Conservation (phyloP, 2,113 vertebrate species). For the Zootoca vivipara region DNA sequence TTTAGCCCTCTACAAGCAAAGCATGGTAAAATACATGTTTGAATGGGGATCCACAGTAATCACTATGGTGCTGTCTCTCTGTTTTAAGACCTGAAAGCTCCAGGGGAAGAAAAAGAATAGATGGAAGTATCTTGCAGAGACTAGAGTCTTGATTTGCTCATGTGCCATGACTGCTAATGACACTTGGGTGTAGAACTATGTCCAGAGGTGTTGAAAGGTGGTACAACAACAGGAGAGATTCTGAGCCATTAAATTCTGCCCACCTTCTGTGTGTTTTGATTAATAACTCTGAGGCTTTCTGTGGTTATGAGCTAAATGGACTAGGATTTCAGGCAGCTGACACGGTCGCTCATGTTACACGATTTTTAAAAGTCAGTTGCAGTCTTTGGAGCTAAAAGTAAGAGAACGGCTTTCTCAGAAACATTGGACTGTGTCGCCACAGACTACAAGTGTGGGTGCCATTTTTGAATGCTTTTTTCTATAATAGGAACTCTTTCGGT, state of each 20-base stretch:
- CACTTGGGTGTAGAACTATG: fast-evolving
- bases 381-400: not conserved
- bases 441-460: not conserved
- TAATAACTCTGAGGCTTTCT: slow-evolving; percentile 26
- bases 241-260: not conserved
- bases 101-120: slow-evolving; percentile 6
- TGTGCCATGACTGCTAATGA: not conserved
- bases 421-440: not conserved
- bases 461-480: not conserved
- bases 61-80: not conserved
- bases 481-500: no score
- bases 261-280: not conserved
- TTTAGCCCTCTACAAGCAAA: not conserved
- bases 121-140: not conserved
- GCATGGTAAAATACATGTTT: not conserved
- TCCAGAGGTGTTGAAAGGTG: slow-evolving; percentile 9
- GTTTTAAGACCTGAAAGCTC: not conserved
- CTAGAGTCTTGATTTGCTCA: slow-evolving; percentile 19
- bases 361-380: not conserved
- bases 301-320: not conserved
- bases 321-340: not conserved
- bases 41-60: not conserved
- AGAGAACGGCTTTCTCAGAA: not conserved
- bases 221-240: slow-evolving; percentile 19
- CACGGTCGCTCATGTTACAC: not conserved